Conservation (phyloP, 2,797 vertebrate species). For the Sorex maritimensis region DNA sequence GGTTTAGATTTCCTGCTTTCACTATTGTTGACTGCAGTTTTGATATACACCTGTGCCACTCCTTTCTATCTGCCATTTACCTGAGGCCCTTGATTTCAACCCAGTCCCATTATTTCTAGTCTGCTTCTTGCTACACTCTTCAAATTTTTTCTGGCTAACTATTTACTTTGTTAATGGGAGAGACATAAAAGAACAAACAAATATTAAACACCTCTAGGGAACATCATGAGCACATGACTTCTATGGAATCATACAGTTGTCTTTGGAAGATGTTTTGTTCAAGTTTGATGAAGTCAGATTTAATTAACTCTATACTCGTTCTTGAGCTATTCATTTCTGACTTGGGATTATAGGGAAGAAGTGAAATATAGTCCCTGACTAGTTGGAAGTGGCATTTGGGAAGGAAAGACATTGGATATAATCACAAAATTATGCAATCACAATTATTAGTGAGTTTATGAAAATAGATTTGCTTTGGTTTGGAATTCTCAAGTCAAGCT, state of each 20-base stretch:
- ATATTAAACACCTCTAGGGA: background rate
- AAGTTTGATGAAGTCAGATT: background rate
- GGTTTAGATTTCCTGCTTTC: too few species aligned
- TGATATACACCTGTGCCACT: too few species aligned
- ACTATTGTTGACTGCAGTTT: too few species aligned
- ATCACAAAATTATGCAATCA: background rate
- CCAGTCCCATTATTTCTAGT: too few species aligned
- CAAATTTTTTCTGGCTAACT: background rate
- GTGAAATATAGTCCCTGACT: background rate
- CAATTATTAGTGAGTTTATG: too few species aligned
- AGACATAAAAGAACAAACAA: background rate
- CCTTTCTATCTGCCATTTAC: too few species aligned
- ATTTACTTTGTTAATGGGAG: background rate
- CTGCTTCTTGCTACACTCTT: too few species aligned
- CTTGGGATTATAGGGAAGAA: background rate
- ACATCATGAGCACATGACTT: background rate
- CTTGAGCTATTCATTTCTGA: background rate
- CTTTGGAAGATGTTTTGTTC: background rate
- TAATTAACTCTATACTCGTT: background rate
- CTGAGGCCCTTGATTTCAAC: too few species aligned
- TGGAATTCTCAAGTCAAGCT: too few species aligned
- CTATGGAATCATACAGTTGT: background rate
- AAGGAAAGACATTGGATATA: background rate
- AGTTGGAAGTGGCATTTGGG: background rate
- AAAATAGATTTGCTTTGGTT: too few species aligned